Percentiles rank a stretch among this genome's conserved stretches.
Evolutionary conservation across 2,797 vertebrate species (phyloP).

Genomic region (Darevskia mixta): DNA sequence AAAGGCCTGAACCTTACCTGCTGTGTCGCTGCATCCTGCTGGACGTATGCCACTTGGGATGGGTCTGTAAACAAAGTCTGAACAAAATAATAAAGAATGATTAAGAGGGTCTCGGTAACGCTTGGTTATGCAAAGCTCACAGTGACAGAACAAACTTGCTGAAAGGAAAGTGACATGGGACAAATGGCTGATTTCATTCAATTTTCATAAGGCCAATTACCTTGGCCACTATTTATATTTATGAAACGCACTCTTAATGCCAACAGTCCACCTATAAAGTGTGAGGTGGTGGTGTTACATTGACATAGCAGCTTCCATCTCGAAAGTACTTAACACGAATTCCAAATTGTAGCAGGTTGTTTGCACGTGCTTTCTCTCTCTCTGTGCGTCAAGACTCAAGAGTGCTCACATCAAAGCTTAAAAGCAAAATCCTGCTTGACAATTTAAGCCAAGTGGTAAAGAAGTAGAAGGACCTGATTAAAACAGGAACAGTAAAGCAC

Average conservation of each 20-base stretch:
- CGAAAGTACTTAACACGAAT: neutral
- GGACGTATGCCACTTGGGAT: slow-evolving; percentile 95
- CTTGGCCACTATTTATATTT: neutral
- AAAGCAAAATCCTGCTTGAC: neutral
- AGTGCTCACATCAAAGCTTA: neutral
- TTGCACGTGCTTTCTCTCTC: neutral
- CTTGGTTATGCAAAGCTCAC: slow-evolving; percentile 33
- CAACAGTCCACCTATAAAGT: neutral
- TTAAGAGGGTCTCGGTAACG: slow-evolving; percentile 53
- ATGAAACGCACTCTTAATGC: neutral
- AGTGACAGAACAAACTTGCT: slow-evolving; percentile 32
- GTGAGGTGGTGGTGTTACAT: neutral
- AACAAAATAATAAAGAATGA: slow-evolving; percentile 66
- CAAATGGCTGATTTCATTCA: slow-evolving; percentile 8
- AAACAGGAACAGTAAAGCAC: neutral
- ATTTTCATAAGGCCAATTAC: neutral
- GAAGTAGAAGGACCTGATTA: neutral
- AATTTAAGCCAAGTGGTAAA: neutral
- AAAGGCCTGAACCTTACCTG: slow-evolving; percentile 83
- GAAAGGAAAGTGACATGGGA: slow-evolving; percentile 1
- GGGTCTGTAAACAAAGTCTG: slow-evolving; percentile 96
- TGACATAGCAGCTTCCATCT: slow-evolving; percentile 32
- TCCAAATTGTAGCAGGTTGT: neutral
- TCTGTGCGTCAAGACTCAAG: neutral
- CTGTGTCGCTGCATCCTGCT: slow-evolving; percentile 94